These are phyloP conservation scores for Pantherophis guttatus DNA, from an alignment of 2,113 vertebrate genomes.

Conservation along the genomic window DNA sequence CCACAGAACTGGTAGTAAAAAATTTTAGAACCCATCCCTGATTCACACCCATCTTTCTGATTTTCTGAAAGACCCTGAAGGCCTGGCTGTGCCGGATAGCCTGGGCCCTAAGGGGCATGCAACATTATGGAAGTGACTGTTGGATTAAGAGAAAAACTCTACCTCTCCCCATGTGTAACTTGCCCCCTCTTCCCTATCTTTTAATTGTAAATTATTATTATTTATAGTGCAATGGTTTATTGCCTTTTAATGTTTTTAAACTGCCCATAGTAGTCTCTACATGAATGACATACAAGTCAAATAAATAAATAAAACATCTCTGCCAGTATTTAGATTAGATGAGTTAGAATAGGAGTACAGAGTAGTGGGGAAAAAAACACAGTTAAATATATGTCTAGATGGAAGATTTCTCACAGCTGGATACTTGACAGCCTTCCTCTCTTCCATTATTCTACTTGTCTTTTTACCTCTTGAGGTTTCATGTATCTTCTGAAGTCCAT, in stretches of 20 bases:
- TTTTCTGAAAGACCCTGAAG: background rate
- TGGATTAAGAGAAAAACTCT: background rate
- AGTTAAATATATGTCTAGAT: background rate
- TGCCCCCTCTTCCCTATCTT: background rate
- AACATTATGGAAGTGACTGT: background rate
- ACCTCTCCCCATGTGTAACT: background rate
- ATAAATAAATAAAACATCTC: background rate
- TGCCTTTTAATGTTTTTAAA: background rate
- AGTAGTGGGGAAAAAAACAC: accelerated
- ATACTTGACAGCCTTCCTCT: background rate
- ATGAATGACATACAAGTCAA: background rate
- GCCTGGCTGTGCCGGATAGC: background rate
- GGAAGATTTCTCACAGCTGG: background rate
- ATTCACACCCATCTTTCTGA: background rate
- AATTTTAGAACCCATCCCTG: no score
- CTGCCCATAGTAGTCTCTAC: background rate
- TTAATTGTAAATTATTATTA: background rate
- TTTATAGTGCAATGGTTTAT: background rate
- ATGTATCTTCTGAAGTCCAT: background rate
- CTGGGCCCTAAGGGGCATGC: no score
- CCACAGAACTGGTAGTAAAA: no score
- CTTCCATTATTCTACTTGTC: background rate
- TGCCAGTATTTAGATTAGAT: background rate
- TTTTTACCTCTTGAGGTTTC: background rate
- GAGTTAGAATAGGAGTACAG: background rate